Conservation (phyloP, 2,113 vertebrate genomes). For the Felis chaus region DNA sequence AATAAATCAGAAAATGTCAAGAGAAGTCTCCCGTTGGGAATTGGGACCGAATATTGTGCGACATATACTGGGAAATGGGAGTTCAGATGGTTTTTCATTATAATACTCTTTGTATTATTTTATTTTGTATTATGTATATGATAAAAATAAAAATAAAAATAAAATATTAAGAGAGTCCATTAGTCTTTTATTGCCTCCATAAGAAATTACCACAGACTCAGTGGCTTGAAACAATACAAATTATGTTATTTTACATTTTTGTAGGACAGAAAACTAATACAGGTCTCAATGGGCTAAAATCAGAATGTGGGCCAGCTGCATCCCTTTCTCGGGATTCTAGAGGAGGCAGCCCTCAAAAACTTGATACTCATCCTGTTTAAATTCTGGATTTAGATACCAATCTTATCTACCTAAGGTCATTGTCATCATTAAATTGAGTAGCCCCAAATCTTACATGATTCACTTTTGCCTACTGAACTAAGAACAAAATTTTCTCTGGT, state of each 20-base stretch:
- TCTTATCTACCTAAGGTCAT: background rate
- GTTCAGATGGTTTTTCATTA: background rate
- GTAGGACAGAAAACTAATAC: background rate
- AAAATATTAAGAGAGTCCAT: background rate
- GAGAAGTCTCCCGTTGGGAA: background rate
- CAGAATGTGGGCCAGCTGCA: background rate
- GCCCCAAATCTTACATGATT: background rate
- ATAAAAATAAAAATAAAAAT: background rate
- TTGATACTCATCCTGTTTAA: background rate
- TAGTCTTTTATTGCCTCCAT: background rate
- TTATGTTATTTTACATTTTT: background rate
- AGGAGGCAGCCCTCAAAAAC: background rate
- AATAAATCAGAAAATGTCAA: background rate
- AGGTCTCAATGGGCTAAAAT: background rate
- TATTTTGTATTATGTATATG: background rate
- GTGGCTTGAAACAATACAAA: background rate
- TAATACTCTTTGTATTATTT: background rate
- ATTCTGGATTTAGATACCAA: background rate
- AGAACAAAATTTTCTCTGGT: background rate
- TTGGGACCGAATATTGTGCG: background rate
- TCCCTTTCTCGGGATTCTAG: background rate
- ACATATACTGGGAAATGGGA: background rate
- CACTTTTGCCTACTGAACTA: background rate
- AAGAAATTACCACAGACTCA: background rate
- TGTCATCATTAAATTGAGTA: background rate